A percentile compares a stretch with the other conserved stretches of the same genome.
These are phyloP conservation scores for Caenorhabditis sp. DNA, from an alignment of 2,888 invertebrate species.

Conservation along the genomic window DNA sequence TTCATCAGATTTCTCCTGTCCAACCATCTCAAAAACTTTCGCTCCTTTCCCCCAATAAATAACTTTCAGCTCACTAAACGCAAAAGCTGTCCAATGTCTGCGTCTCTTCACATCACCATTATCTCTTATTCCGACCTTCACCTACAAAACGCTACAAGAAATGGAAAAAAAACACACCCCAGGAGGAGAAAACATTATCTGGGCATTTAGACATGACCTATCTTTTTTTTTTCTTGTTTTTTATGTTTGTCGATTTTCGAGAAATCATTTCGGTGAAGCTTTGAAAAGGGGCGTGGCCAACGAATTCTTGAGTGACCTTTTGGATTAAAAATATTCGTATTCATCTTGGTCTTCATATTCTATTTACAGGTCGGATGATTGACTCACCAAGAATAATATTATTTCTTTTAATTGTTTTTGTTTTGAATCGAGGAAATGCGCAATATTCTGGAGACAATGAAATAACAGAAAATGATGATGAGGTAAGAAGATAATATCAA, in stretches of 20 bases:
- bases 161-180: not conserved
- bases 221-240: not conserved
- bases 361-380: not conserved
- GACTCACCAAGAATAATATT: not conserved
- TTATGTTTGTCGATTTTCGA: not conserved
- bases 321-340: not conserved
- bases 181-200: constrained; percentile 1
- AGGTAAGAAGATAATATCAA: too few relatives aligned
- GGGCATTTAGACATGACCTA: not conserved
- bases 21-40: not conserved
- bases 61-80: not conserved
- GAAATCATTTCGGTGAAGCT: not conserved
- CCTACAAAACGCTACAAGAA: not conserved
- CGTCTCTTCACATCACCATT: constrained; percentile 1
- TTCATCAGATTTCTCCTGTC: not conserved
- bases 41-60: not conserved
- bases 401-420: not conserved
- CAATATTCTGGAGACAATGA: not conserved
- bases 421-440: not conserved
- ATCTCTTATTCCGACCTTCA: not conserved
- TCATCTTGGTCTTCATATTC: not conserved
- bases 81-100: not conserved
- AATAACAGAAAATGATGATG: too few relatives aligned
- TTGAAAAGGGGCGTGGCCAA: not conserved
- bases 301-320: not conserved